Evolutionary conservation across 2,888 invertebrate genomes (phyloP).

Genomic region (Lamproptera curius): DNA sequence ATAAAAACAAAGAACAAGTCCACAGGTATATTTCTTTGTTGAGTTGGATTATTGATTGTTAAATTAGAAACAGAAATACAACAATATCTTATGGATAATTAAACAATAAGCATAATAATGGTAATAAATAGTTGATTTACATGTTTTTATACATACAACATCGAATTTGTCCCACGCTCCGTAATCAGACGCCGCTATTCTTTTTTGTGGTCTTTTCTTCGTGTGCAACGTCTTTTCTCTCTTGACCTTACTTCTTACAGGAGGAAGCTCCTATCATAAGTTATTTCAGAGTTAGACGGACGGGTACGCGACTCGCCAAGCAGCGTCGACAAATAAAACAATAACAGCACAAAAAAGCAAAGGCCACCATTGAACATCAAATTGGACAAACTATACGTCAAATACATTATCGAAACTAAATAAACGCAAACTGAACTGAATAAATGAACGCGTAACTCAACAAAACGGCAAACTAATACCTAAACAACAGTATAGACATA

Average conservation of each 20-base stretch:
- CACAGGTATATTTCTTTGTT: too few species aligned
- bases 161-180: slow-evolving; percentile 88
- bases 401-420: slow-evolving; percentile 19
- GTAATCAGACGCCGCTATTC: slow-evolving; percentile 82
- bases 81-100: too few species aligned
- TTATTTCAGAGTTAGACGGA: slow-evolving; percentile 23
- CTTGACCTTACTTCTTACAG: slow-evolving; percentile 71
- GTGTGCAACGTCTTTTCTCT: slow-evolving; percentile 53
- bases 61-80: too few species aligned
- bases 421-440: slow-evolving; percentile 21
- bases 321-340: slow-evolving; percentile 24
- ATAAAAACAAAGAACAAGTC: too few species aligned
- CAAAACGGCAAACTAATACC: slow-evolving; percentile 11
- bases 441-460: slow-evolving; percentile 8
- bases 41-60: too few species aligned
- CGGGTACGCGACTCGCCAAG: slow-evolving; percentile 14
- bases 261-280: slow-evolving; percentile 67
- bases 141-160: slow-evolving; percentile 72
- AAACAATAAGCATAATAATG: too few species aligned
- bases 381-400: slow-evolving; percentile 22
- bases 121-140: slow-evolving; percentile 4
- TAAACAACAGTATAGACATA: slow-evolving; percentile 26
- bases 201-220: slow-evolving; percentile 53
- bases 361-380: slow-evolving; percentile 15
- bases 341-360: slow-evolving; percentile 22